A percentile compares a stretch with the other conserved stretches of the same genome.
phyloP scores from a whole-genome alignment of 2,888 invertebrate species.

The Eupithecia inturbata region DNA sequence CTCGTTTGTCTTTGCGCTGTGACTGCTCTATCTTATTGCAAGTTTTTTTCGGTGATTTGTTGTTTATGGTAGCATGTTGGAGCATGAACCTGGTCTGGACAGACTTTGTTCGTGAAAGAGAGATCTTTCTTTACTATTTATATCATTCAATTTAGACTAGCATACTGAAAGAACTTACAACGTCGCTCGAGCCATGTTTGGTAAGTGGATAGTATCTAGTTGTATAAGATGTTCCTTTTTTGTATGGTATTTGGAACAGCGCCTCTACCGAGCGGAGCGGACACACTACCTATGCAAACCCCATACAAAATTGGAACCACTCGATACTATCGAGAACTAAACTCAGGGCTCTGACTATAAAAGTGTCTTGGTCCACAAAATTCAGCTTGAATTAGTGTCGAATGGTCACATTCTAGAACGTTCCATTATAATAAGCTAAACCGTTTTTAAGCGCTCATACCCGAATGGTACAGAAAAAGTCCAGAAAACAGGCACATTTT shows the following conservation, averaged over 20 bases:
- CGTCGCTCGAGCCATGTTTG: background rate
- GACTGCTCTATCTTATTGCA: slow-evolving; percentile 23
- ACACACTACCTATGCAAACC: background rate
- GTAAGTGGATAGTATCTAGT: background rate
- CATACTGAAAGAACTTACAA: background rate
- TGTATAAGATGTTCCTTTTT: background rate
- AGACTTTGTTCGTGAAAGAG: background rate
- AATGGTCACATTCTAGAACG: background rate
- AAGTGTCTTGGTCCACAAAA: background rate
- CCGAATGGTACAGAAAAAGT: too few relatives aligned
- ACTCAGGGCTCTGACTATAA: background rate
- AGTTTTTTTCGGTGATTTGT: slow-evolving; percentile 31
- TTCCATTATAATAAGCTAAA: too few relatives aligned
- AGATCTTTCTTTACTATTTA: background rate
- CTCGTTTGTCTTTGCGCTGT: slow-evolving; percentile 40
- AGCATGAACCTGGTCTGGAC: background rate
- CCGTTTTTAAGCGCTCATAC: too few relatives aligned
- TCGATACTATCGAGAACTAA: background rate
- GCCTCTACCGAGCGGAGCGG: background rate
- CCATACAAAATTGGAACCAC: background rate
- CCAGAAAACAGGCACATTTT: background rate
- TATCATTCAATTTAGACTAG: background rate
- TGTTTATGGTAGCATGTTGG: slow-evolving; percentile 11
- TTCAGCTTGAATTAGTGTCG: background rate
- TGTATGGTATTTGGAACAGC: background rate